Conservation (phyloP, 2,113 vertebrate species). For the Elgaria multicarinata region DNA sequence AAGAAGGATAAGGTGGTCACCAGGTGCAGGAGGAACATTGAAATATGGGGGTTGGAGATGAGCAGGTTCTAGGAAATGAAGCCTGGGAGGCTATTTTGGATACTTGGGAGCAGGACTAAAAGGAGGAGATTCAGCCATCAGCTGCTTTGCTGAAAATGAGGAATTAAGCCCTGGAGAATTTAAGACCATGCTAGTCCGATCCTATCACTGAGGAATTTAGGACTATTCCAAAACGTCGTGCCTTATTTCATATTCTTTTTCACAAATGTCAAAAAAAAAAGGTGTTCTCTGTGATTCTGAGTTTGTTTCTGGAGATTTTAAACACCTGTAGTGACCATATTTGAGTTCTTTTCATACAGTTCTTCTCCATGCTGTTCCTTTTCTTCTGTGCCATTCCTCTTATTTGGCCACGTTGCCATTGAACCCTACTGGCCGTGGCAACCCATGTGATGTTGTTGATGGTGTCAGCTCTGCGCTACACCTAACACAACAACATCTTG, state of each 20-base stretch:
- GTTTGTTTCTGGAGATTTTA: too few species aligned
- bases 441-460: too few species aligned
- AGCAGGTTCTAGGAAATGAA: not conserved
- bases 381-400: not conserved
- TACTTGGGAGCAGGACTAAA: not conserved
- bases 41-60: too few species aligned
- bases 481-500: too few species aligned
- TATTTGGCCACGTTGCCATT: not conserved
- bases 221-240: not conserved
- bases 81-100: too few species aligned
- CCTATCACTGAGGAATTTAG: not conserved
- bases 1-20: not conserved
- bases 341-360: too few species aligned
- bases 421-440: not conserved
- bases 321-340: too few species aligned
- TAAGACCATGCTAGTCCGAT: not conserved
- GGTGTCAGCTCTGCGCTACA: too few species aligned
- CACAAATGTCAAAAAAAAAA: too few species aligned
- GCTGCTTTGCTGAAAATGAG: not conserved
- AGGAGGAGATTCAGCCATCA: not conserved
- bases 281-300: too few species aligned
- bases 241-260: too few species aligned
- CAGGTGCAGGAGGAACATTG: not conserved
- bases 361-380: too few species aligned
- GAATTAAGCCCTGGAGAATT: not conserved